phyloP scores from a whole-genome alignment of 2,113 vertebrate genomes.

The Apteryx mantelli region DNA sequence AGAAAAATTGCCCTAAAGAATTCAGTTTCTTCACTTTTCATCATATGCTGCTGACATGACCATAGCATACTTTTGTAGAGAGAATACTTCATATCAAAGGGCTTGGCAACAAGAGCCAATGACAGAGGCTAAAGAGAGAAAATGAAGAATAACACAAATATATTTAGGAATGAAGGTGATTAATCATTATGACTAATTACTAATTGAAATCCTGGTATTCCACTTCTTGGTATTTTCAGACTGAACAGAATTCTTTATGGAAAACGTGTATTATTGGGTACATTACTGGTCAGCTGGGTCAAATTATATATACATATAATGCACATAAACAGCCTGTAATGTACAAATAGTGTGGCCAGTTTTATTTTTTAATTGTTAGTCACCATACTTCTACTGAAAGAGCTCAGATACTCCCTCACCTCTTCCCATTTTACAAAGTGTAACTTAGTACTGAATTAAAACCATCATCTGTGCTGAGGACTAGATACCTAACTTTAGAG shows the following conservation, averaged over 20 bases:
- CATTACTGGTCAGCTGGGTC: background rate
- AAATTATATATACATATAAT: background rate
- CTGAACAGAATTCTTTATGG: too few relatives aligned
- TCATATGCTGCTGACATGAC: background rate
- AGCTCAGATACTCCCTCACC: background rate
- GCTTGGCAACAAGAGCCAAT: background rate
- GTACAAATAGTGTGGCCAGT: background rate
- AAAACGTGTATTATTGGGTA: too few relatives aligned
- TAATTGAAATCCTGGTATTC: too few relatives aligned
- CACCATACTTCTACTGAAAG: background rate
- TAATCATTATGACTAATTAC: too few relatives aligned
- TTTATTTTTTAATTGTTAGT: background rate
- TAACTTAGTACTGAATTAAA: background rate
- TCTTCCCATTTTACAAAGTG: background rate
- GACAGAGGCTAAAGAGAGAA: background rate
- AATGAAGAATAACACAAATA: background rate
- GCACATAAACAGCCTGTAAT: background rate
- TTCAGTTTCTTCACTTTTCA: background rate
- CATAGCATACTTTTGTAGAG: background rate
- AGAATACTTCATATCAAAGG: background rate
- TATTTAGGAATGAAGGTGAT: background rate
- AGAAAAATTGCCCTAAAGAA: background rate
- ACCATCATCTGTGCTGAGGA: background rate
- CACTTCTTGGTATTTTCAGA: too few relatives aligned
- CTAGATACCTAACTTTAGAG: background rate